Evolutionary conservation across 2,797 vertebrate species (phyloP).

Genomic region (Mionectes olivaceus): DNA sequence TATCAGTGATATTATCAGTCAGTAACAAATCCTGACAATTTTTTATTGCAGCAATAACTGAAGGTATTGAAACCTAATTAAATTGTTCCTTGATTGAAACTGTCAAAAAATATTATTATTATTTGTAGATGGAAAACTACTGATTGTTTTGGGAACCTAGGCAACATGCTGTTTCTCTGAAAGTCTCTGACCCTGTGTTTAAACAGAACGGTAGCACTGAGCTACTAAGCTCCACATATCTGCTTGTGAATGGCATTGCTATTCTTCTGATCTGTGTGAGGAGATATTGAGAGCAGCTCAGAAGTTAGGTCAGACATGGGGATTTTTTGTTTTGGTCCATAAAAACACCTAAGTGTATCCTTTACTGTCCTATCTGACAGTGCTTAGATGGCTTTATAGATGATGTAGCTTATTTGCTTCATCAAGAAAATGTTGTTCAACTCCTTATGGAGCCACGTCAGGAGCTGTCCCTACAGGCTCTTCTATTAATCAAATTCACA

Average conservation of each 20-base stretch:
- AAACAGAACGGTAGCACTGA: background rate
- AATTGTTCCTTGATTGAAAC: background rate
- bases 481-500: background rate
- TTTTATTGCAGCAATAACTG: background rate
- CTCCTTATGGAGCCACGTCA: background rate
- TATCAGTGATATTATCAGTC: background rate
- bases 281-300: background rate
- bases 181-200: background rate
- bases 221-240: background rate
- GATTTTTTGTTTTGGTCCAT: background rate
- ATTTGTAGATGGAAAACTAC: background rate
- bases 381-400: background rate
- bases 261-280: background rate
- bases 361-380: background rate
- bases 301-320: background rate
- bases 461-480: background rate
- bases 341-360: background rate
- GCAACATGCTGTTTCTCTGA: background rate
- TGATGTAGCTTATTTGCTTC: background rate
- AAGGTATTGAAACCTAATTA: background rate
- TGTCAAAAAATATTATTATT: background rate
- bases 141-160: background rate
- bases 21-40: background rate
- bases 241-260: background rate
- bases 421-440: background rate